phyloP scores from a whole-genome alignment of 2,113 vertebrate species.

The Oryzias curvinotus region DNA sequence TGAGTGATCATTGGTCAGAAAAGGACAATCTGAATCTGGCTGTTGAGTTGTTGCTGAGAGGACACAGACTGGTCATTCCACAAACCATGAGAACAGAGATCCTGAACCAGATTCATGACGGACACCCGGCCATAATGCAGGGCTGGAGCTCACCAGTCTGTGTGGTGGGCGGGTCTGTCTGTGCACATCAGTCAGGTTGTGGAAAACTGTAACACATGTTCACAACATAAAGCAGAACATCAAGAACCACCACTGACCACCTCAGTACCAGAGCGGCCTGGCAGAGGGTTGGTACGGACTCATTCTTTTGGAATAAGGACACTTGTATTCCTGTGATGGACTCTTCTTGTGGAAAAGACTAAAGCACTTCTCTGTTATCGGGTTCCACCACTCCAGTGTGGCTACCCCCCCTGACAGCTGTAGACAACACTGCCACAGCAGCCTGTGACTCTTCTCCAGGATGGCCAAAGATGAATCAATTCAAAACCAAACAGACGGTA shows the following conservation, averaged over 20 bases:
- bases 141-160: not conserved
- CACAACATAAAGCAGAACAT: conserved; percentile 4
- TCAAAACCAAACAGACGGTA: too few species aligned
- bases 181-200: not conserved
- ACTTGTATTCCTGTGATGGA: not conserved
- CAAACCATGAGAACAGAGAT: not conserved
- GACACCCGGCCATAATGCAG: conserved; percentile 5
- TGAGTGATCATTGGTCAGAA: not conserved
- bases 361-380: not conserved
- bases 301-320: too few species aligned
- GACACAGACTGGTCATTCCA: conserved; percentile 8
- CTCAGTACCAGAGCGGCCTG: not conserved
- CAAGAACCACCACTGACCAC: conserved; percentile 4
- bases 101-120: not conserved
- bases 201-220: conserved; percentile 1
- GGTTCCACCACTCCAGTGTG: not conserved
- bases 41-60: conserved; percentile 3
- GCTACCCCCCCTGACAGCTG: too few species aligned
- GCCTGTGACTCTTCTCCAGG: too few species aligned
- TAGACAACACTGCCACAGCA: too few species aligned
- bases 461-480: too few species aligned
- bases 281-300: not conserved
- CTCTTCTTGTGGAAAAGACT: too few species aligned
- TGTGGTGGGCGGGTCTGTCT: conserved; percentile 1
- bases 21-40: not conserved